phyloP scores from a whole-genome alignment of 2,113 vertebrate species.

The Phyllopteryx taeniolatus region DNA sequence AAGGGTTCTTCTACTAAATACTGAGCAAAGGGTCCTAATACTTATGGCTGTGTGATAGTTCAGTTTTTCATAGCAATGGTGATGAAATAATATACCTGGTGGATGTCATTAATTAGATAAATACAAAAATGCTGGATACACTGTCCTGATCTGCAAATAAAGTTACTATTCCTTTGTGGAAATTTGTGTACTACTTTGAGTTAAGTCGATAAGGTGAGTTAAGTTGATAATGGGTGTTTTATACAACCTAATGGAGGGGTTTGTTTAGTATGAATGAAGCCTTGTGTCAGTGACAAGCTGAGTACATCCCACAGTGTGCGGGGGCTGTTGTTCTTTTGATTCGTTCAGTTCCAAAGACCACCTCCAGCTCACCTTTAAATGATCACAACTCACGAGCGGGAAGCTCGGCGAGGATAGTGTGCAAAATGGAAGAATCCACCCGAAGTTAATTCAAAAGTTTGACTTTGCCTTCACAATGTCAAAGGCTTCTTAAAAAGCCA shows the following conservation, averaged over 20 bases:
- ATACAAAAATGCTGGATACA: too few species aligned
- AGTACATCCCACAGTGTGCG: not conserved
- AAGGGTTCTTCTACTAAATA: too few species aligned
- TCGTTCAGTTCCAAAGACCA: slow-evolving; percentile 20
- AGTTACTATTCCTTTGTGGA: too few species aligned
- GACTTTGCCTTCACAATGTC: slow-evolving; percentile 16
- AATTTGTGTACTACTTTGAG: too few species aligned
- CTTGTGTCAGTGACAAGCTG: slow-evolving; percentile 12
- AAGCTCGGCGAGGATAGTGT: not conserved
- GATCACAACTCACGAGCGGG: slow-evolving; percentile 7
- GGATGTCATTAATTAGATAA: too few species aligned
- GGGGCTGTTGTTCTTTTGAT: slow-evolving; percentile 18
- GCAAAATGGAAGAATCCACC: slow-evolving; percentile 4
- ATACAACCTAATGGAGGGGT: not conserved
- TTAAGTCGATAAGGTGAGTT: too few species aligned
- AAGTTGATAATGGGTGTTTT: not conserved
- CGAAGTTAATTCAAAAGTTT: slow-evolving; percentile 9
- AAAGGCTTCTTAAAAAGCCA: slow-evolving; percentile 5
- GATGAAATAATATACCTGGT: too few species aligned
- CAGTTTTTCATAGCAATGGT: too few species aligned
- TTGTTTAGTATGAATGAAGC: not conserved
- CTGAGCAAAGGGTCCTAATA: too few species aligned
- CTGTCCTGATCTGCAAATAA: too few species aligned
- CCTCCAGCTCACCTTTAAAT: slow-evolving; percentile 21
- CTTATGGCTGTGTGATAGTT: too few species aligned